Conservation (phyloP, 1,140 invertebrate species). For the Rhynchophorus ferrugineus region DNA sequence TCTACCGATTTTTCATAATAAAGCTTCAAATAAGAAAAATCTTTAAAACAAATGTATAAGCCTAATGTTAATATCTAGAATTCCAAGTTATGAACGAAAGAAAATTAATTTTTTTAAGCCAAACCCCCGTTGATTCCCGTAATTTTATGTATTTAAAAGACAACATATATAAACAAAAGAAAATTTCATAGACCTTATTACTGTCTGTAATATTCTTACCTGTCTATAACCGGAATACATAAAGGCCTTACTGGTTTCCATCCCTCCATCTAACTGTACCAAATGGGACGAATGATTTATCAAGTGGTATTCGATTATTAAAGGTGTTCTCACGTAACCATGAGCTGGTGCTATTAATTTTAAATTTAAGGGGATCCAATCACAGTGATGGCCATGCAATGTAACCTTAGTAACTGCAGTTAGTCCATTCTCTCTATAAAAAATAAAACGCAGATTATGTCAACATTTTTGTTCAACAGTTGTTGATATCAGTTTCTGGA, state of each 20-base stretch:
- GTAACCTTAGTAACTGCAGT: conserved; percentile 46
- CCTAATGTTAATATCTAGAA: no score
- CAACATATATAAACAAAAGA: no score
- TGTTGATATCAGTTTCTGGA: no score
- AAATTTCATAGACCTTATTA: no score
- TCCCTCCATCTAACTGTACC: conserved; percentile 62
- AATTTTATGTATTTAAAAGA: no score
- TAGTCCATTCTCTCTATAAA: conserved; percentile 26
- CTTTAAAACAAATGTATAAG: no score
- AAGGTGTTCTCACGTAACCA: conserved; percentile 62
- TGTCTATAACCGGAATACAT: conserved; percentile 89
- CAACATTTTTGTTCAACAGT: no score
- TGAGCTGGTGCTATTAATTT: conserved; percentile 65
- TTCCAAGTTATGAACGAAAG: no score
- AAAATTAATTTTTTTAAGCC: no score
- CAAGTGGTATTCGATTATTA: conserved; percentile 62
- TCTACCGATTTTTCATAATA: no score
- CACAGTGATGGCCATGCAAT: conserved; percentile 51
- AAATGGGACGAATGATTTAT: conserved; percentile 64
- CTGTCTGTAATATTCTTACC: conserved; percentile 42
- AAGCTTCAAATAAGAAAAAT: no score
- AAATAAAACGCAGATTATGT: conserved; percentile 3
- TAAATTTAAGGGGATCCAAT: conserved; percentile 62
- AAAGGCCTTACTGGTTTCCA: conserved; percentile 78
- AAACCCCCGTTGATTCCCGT: no score